Percentiles rank a stretch among this genome's conserved stretches.
These are phyloP conservation scores for Hetaerina americana DNA, from an alignment of 1,140 invertebrate genomes.

Conservation along the genomic window DNA sequence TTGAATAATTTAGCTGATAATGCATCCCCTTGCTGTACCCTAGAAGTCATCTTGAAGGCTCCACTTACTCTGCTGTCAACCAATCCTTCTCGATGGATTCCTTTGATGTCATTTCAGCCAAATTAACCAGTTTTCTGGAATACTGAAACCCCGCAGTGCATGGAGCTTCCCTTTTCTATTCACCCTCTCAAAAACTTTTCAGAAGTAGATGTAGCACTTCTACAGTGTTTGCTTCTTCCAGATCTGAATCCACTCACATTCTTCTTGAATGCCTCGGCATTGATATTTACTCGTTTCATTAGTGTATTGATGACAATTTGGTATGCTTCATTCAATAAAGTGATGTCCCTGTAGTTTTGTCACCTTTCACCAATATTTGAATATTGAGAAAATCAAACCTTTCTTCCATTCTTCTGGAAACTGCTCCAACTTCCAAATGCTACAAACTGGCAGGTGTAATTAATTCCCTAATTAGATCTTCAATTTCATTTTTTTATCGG, in stretches of 20 bases:
- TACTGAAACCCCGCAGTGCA: background rate
- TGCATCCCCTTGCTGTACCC: background rate
- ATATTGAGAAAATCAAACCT: background rate
- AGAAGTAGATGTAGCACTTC: background rate
- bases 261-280: background rate
- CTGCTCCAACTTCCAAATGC: conserved; percentile 10
- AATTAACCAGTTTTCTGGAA: background rate
- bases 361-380: background rate
- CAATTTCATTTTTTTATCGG: too few relatives aligned
- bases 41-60: background rate
- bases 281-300: background rate
- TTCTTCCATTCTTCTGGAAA: background rate
- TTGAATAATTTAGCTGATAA: background rate
- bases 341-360: background rate
- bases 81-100: background rate
- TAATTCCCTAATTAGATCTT: too few relatives aligned
- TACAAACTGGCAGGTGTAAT: too few relatives aligned
- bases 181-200: background rate
- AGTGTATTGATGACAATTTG: background rate
- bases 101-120: background rate
- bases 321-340: background rate
- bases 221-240: background rate
- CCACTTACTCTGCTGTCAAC: background rate
- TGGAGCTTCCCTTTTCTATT: background rate
- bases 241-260: background rate